Conservation (phyloP, 2,797 vertebrate genomes). For the Acipenser ruthenus region DNA sequence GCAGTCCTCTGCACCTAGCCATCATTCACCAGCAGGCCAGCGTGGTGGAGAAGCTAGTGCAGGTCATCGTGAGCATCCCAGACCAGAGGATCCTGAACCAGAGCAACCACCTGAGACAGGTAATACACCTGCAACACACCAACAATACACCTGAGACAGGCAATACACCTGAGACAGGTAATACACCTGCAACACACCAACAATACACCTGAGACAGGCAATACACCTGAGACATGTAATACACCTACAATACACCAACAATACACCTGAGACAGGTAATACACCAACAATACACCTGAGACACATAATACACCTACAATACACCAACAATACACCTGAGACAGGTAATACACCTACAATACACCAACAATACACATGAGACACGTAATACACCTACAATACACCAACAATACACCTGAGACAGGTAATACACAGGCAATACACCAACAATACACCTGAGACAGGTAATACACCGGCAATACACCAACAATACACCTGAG, state of each 20-base stretch:
- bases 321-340: too few relatives aligned
- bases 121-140: slow-evolving; percentile 22
- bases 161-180: slow-evolving; percentile 71
- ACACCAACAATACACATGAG: slow-evolving; percentile 17
- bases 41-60: slow-evolving; percentile 78
- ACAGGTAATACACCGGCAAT: too few relatives aligned
- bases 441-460: too few relatives aligned
- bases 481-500: too few relatives aligned
- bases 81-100: slow-evolving; percentile 71
- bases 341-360: slow-evolving; percentile 40
- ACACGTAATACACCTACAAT: slow-evolving; percentile 55
- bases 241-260: too few relatives aligned
- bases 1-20: slow-evolving; percentile 86
- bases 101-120: slow-evolving; percentile 80
- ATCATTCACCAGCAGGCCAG: slow-evolving; percentile 82
- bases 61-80: slow-evolving; percentile 68
- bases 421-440: too few relatives aligned
- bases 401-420: too few relatives aligned
- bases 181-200: too few relatives aligned
- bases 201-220: too few relatives aligned
- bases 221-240: slow-evolving; percentile 71
- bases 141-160: too few relatives aligned
- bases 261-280: too few relatives aligned
- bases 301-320: slow-evolving; percentile 55
- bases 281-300: slow-evolving; percentile 46